Evolutionary conservation across 2,113 vertebrate genomes (phyloP).

Genomic region (Clarias batrachus): DNA sequence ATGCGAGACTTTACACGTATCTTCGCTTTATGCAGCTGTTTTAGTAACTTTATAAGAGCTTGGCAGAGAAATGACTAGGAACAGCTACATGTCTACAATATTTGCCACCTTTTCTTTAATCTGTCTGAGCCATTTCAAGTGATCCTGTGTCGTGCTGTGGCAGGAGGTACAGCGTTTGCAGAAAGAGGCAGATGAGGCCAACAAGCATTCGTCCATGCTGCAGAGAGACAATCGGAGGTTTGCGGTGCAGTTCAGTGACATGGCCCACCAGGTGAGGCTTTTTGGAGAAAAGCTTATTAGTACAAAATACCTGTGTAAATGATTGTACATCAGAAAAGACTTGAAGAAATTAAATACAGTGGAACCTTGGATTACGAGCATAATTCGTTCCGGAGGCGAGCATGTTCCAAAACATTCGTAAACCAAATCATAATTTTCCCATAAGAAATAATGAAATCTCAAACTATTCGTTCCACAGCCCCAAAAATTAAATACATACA

Average conservation of each 20-base stretch:
- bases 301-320: background rate
- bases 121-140: background rate
- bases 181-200: constrained; percentile 86
- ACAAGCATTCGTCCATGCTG: constrained; percentile 83
- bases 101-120: background rate
- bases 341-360: background rate
- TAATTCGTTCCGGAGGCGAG: no score
- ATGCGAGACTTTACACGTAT: background rate
- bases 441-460: no score
- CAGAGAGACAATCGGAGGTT: constrained; percentile 87
- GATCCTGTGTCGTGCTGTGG: constrained; percentile 26
- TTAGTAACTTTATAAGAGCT: background rate
- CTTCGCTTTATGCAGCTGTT: background rate
- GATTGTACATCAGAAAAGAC: no score
- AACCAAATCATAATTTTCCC: no score
- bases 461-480: no score
- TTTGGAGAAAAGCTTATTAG: background rate
- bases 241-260: constrained; percentile 86
- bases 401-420: no score
- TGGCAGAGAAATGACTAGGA: background rate
- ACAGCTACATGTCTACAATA: background rate
- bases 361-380: no score
- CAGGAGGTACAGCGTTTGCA: constrained; percentile 92
- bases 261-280: constrained; percentile 86
- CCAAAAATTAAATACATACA: no score